Percentiles rank a stretch among this genome's conserved stretches.
Evolutionary conservation across 1,140 invertebrate genomes (phyloP).

Genomic region (Pachypeltis micranthus): DNA sequence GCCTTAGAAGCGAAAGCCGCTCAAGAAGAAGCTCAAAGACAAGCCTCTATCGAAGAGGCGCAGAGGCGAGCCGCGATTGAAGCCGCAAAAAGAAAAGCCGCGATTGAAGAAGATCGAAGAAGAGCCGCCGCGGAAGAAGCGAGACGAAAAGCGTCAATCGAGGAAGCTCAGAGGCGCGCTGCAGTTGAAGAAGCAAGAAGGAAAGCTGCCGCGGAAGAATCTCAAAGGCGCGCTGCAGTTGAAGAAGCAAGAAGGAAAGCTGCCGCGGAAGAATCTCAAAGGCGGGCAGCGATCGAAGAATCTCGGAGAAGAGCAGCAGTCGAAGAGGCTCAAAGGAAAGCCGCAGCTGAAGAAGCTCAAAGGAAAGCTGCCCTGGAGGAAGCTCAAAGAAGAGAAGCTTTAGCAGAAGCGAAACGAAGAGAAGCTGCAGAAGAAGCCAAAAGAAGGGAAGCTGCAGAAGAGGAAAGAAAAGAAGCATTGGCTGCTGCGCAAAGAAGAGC

Average conservation of each 20-base stretch:
- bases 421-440: not conserved
- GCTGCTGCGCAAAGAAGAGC: not conserved
- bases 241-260: slow-evolving; percentile 5
- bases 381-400: not conserved
- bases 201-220: not conserved
- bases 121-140: not conserved
- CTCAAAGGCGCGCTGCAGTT: not conserved
- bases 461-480: not conserved
- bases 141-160: not conserved
- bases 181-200: not conserved
- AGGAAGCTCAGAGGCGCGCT: not conserved
- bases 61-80: not conserved
- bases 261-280: not conserved
- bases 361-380: not conserved
- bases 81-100: not conserved
- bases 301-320: not conserved
- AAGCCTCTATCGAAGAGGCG: not conserved
- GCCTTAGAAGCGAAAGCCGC: no score
- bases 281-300: not conserved
- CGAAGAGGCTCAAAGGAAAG: not conserved
- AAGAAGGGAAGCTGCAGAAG: not conserved
- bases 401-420: not conserved
- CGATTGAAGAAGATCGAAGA: not conserved
- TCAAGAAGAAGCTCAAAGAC: not conserved
- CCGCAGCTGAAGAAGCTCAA: not conserved